phyloP scores from a whole-genome alignment of 2,113 vertebrate species.

The Percina caprodes region DNA sequence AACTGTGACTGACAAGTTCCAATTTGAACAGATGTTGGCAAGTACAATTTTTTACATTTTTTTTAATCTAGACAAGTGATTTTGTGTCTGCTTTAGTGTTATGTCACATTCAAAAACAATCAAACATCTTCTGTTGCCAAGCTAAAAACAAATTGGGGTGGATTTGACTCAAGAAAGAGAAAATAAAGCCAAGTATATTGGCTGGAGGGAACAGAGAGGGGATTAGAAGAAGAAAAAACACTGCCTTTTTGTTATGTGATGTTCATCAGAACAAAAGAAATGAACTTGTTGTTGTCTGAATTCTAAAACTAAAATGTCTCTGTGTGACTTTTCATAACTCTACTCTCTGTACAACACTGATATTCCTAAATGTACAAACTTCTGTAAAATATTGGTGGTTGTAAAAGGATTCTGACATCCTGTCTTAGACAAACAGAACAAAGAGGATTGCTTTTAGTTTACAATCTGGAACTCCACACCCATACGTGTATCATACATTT shows the following conservation, averaged over 20 bases:
- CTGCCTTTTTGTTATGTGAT: neutral
- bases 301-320: neutral
- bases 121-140: constrained; percentile 51
- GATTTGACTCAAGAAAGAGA: constrained; percentile 23
- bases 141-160: constrained; percentile 47
- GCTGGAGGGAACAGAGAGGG: neutral
- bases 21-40: constrained; percentile 3
- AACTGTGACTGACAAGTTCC: constrained; percentile 10
- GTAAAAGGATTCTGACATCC: neutral
- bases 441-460: neutral
- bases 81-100: constrained; percentile 17
- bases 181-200: constrained; percentile 37
- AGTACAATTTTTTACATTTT: too few species aligned
- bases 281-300: neutral
- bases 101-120: neutral
- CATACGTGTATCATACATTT: neutral
- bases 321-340: neutral
- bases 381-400: neutral
- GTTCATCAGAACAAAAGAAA: constrained; percentile 7
- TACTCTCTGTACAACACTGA: neutral
- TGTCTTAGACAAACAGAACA: neutral
- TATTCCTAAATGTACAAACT: neutral
- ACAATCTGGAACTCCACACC: neutral
- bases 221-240: constrained; percentile 22
- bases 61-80: neutral